phyloP scores from a whole-genome alignment of 2,113 vertebrate species.

The Phalacrocorax aristotelis region DNA sequence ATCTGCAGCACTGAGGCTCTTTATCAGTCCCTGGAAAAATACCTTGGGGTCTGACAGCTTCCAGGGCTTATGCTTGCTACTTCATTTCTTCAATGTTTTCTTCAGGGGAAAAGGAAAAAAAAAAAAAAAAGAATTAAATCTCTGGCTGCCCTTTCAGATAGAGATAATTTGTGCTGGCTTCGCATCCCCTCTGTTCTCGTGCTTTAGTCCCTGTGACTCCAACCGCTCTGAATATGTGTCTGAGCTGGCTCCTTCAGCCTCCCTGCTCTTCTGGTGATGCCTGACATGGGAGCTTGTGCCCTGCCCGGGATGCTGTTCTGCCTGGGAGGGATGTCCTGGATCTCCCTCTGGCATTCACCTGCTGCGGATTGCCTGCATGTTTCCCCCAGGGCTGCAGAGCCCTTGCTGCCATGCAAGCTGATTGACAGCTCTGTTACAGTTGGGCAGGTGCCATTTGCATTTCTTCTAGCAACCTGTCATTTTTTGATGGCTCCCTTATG shows the following conservation, averaged over 20 bases:
- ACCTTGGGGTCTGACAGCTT: neutral
- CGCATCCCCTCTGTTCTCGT: neutral
- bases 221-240: neutral
- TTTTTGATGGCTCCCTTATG: neutral
- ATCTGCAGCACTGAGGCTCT: neutral
- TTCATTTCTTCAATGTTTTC: neutral
- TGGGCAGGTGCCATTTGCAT: conserved; percentile 27
- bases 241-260: neutral
- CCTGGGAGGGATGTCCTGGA: neutral
- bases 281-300: accelerated
- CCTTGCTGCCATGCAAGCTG: neutral
- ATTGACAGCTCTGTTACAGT: conserved; percentile 10
- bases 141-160: neutral
- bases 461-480: neutral
- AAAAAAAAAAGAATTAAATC: neutral
- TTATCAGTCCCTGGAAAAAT: neutral
- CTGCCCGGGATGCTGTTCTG: neutral
- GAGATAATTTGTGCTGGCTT: neutral
- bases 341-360: neutral
- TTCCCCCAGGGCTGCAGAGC: neutral
- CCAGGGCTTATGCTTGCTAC: neutral
- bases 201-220: neutral
- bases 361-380: accelerated
- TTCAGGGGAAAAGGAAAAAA: no score
- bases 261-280: neutral